phyloP scores from a whole-genome alignment of 35 echinoderm and acorn worm species.

The Eucidaris tribuloides region DNA sequence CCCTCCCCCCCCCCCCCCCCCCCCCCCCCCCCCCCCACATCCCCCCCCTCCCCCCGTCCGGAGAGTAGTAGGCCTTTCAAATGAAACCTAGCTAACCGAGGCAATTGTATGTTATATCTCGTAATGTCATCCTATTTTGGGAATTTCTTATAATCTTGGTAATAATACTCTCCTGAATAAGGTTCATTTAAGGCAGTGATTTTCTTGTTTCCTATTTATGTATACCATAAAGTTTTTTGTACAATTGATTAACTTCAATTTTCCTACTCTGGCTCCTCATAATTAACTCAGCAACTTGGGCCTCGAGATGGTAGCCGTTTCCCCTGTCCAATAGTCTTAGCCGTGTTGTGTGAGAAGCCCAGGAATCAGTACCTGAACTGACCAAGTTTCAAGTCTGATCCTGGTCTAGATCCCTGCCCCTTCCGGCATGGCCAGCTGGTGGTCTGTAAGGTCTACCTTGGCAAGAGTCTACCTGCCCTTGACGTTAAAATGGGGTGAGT shows the following conservation, averaged over 20 bases:
- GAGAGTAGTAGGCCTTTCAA: too few species aligned
- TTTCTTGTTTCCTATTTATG: neutral
- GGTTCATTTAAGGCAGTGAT: neutral
- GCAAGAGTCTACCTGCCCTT: constrained; percentile 87
- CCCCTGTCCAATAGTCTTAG: constrained; percentile 95
- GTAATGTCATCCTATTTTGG: too few species aligned
- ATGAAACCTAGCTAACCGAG: too few species aligned
- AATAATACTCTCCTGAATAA: neutral
- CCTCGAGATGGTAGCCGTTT: constrained; percentile 76
- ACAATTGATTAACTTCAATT: neutral
- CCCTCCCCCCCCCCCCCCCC: too few species aligned
- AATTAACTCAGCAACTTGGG: constrained; percentile 80
- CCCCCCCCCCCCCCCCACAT: too few species aligned
- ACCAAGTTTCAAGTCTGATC: constrained; percentile 61
- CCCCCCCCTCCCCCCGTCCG: too few species aligned
- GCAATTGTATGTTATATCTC: too few species aligned
- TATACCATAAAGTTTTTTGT: neutral
- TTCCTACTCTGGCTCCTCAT: too few species aligned
- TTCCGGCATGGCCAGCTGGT: constrained; percentile 91
- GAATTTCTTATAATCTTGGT: too few species aligned
- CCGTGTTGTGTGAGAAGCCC: constrained; percentile 84
- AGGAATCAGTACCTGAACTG: constrained; percentile 49
- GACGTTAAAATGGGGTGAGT: constrained; percentile 70
- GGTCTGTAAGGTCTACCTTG: constrained; percentile 96
- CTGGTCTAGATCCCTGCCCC: constrained; percentile 75